phyloP scores from a whole-genome alignment of 2,888 invertebrate species.

The Abrostola tripartita region DNA sequence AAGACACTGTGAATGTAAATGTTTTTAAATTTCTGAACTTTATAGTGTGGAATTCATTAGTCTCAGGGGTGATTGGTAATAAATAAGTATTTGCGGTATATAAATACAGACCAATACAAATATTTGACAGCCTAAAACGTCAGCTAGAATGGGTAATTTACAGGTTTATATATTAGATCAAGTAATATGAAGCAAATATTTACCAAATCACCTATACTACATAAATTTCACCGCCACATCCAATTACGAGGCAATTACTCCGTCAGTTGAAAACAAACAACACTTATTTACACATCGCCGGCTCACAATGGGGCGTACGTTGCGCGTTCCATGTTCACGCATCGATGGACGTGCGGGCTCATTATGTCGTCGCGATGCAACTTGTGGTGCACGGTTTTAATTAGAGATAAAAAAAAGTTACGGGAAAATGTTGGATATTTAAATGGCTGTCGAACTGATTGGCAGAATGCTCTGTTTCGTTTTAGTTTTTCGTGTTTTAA shows the following conservation, averaged over 20 bases:
- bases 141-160: not conserved
- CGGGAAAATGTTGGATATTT: constrained; percentile 34
- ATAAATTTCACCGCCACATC: constrained; percentile 28
- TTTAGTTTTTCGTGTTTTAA: constrained; percentile 1
- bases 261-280: constrained; percentile 59
- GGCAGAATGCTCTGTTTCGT: constrained; percentile 10
- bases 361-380: constrained; percentile 47
- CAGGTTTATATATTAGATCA: not conserved
- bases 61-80: too few species aligned
- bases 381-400: constrained; percentile 46
- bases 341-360: constrained; percentile 55
- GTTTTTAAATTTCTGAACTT: too few species aligned
- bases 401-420: constrained; percentile 47
- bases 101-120: not conserved
- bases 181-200: constrained; percentile 7
- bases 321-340: constrained; percentile 51
- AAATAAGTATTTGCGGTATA: too few species aligned
- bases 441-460: constrained; percentile 21
- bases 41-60: too few species aligned
- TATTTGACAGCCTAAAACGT: not conserved
- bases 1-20: too few species aligned
- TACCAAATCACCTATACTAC: constrained; percentile 15
- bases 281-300: constrained; percentile 60
- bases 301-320: constrained; percentile 50
- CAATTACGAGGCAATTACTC: constrained; percentile 63